phyloP scores from a whole-genome alignment of 2,113 vertebrate species.

The Aegithalos caudatus region DNA sequence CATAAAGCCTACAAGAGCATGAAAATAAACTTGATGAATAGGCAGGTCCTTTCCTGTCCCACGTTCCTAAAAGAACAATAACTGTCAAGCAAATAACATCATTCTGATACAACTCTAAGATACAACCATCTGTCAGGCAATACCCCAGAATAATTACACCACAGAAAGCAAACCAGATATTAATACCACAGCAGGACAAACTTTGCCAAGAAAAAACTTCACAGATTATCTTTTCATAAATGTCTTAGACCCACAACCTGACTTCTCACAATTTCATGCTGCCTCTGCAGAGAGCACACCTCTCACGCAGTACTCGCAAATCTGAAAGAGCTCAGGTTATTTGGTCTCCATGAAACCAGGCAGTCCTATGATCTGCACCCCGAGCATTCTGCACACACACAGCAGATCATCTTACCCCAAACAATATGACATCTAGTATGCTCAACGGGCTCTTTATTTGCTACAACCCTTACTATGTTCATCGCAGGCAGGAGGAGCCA shows the following conservation, averaged over 20 bases:
- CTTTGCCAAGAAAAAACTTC: neutral
- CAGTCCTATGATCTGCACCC: neutral
- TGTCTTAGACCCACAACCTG: neutral
- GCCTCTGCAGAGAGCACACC: neutral
- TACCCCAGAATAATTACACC: neutral
- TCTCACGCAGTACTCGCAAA: neutral
- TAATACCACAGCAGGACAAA: neutral
- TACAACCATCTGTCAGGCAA: neutral
- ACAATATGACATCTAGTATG: neutral
- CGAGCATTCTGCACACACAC: neutral
- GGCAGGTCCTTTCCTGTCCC: slow-evolving; percentile 2
- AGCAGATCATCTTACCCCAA: neutral
- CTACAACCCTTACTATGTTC: neutral
- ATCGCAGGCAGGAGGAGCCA: neutral
- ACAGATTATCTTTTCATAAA: neutral
- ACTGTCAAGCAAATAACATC: slow-evolving; percentile 22
- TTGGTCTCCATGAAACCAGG: neutral
- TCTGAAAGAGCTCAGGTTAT: neutral
- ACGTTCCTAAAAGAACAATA: neutral
- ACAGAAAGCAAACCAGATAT: neutral
- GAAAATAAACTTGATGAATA: slow-evolving; percentile 49
- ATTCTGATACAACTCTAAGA: neutral
- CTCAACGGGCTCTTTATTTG: neutral
- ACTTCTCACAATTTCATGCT: neutral
- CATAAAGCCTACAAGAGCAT: slow-evolving; percentile 10